Evolutionary conservation across 2,888 invertebrate genomes (phyloP).

Genomic region (Enoplolaimus lenunculus): DNA sequence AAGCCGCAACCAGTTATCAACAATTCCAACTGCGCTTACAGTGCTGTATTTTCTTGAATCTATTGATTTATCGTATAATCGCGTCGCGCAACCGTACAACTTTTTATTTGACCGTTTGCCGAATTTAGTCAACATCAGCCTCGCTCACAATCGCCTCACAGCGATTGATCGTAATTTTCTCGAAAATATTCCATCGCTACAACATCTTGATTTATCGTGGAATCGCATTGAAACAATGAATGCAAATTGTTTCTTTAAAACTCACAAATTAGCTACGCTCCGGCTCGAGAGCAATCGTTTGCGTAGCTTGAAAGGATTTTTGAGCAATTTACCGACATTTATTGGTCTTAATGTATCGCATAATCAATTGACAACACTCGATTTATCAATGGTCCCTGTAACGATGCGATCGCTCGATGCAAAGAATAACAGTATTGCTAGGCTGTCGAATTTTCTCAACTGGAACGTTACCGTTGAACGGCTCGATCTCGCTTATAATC

Average conservation of each 20-base stretch:
- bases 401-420: conserved; percentile 74
- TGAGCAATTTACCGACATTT: conserved; percentile 15
- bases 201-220: conserved; percentile 43
- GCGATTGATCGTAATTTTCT: conserved; percentile 16
- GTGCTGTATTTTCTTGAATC: conserved; percentile 1
- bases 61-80: conserved; percentile 15
- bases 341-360: conserved; percentile 46
- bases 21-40: conserved; percentile 16
- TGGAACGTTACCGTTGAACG: conserved; percentile 62
- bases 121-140: conserved; percentile 25
- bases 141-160: conserved; percentile 20
- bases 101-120: conserved; percentile 16
- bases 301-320: conserved; percentile 58
- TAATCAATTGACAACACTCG: conserved; percentile 64
- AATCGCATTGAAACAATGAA: conserved; percentile 60
- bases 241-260: conserved; percentile 63
- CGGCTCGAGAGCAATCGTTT: conserved; percentile 70
- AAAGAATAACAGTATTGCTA: conserved; percentile 66
- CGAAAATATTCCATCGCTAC: conserved; percentile 34
- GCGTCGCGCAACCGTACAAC: conserved; percentile 1
- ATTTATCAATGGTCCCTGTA: conserved; percentile 66
- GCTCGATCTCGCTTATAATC: conserved; percentile 77
- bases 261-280: conserved; percentile 63
- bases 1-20: conserved; percentile 24
- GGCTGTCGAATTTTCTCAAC: conserved; percentile 68